Conservation (phyloP, 2,113 vertebrate genomes). For the Lophotis ruficrista region DNA sequence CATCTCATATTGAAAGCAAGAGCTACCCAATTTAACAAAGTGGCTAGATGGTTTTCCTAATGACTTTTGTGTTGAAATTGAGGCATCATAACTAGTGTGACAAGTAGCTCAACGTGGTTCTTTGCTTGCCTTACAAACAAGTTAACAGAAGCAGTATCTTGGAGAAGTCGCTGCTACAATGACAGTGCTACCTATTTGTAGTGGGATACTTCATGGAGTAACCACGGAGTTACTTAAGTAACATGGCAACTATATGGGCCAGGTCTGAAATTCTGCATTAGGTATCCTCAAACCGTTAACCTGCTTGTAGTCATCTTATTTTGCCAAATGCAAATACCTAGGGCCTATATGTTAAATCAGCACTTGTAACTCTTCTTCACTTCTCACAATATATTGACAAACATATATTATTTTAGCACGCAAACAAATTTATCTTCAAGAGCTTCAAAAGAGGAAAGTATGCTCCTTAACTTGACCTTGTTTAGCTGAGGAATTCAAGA, state of each 20-base stretch:
- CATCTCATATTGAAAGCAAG: neutral
- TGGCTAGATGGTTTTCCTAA: neutral
- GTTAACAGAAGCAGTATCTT: neutral
- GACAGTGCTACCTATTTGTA: neutral
- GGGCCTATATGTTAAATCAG: neutral
- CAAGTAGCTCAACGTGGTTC: neutral
- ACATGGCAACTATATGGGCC: neutral
- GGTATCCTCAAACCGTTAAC: neutral
- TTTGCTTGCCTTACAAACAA: neutral
- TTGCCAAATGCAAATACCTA: neutral
- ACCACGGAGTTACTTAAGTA: neutral
- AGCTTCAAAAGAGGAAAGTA: neutral
- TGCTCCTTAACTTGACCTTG: neutral
- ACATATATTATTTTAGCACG: neutral
- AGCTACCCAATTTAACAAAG: neutral
- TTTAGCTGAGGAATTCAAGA: neutral
- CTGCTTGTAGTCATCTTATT: neutral
- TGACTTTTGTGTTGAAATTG: neutral
- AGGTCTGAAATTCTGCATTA: neutral
- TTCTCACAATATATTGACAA: neutral
- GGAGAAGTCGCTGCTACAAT: neutral
- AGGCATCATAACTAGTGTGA: neutral
- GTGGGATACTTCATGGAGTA: neutral
- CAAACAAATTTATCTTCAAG: neutral
- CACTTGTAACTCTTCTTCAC: neutral